Evolutionary conservation across 2,888 invertebrate species (phyloP).

Genomic region (Mimas tiliae): DNA sequence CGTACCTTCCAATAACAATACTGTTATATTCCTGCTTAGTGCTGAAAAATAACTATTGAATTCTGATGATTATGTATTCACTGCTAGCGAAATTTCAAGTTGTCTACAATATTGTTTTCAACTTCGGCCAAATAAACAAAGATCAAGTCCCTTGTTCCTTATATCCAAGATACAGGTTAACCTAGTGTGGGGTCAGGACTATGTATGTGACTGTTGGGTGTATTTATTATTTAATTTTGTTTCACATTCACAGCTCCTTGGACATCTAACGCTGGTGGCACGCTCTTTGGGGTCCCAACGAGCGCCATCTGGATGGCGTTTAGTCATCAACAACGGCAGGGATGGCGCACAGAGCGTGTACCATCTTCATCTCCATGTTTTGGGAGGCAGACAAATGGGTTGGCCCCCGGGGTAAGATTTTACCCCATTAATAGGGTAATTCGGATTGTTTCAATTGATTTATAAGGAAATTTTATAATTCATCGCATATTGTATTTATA

Average conservation of each 20-base stretch:
- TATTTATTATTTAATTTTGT: no score
- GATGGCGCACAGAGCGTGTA: slow-evolving; percentile 93
- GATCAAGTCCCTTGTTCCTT: no score
- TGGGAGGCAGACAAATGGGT: slow-evolving; percentile 91
- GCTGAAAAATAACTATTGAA: no score
- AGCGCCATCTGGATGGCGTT: slow-evolving; percentile 88
- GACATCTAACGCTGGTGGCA: slow-evolving; percentile 89
- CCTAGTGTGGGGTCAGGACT: no score
- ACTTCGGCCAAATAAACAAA: no score
- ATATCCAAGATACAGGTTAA: no score
- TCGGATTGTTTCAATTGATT: neutral
- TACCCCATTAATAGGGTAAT: neutral
- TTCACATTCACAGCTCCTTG: slow-evolving; percentile 84
- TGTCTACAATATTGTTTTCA: no score
- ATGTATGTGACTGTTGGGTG: no score
- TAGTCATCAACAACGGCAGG: slow-evolving; percentile 91
- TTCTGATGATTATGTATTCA: no score
- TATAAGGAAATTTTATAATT: neutral
- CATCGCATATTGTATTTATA: neutral
- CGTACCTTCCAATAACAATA: no score
- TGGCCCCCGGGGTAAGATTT: slow-evolving; percentile 88
- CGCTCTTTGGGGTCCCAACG: slow-evolving; percentile 86
- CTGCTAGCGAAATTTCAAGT: no score
- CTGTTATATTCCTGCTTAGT: no score
- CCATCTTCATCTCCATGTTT: slow-evolving; percentile 92